A percentile compares a stretch with the other conserved stretches of the same genome.
phyloP scores from a whole-genome alignment of 1,140 invertebrate genomes.

The Trigoniulus corallinus region DNA sequence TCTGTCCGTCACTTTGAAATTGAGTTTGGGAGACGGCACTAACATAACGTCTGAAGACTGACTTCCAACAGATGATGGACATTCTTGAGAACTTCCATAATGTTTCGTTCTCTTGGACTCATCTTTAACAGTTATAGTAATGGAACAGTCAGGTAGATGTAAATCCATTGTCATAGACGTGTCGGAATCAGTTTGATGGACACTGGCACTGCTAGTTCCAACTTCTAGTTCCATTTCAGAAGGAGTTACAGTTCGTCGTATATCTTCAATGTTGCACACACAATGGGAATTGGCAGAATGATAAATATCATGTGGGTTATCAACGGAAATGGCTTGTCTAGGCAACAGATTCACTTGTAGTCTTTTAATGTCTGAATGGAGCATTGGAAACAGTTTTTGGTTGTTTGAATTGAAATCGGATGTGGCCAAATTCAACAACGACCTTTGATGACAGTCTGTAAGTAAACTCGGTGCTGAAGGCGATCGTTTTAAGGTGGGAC shows the following conservation, averaged over 20 bases:
- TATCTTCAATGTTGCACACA: neutral
- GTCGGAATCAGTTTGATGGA: conserved; percentile 39
- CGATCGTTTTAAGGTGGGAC: too few relatives aligned
- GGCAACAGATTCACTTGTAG: conserved; percentile 20
- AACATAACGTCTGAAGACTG: neutral
- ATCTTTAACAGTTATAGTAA: conserved; percentile 48
- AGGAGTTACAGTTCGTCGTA: neutral
- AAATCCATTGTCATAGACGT: conserved; percentile 53
- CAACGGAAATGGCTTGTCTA: conserved; percentile 48
- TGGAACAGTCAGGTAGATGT: conserved; percentile 43
- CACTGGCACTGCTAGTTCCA: conserved; percentile 10
- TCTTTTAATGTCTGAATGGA: neutral
- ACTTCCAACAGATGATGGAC: too few relatives aligned
- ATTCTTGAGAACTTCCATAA: too few relatives aligned
- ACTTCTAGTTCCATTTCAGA: neutral
- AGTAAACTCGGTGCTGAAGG: conserved; percentile 35
- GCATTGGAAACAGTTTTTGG: neutral
- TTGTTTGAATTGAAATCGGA: neutral
- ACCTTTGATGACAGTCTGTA: too few relatives aligned
- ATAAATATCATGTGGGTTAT: conserved; percentile 24
- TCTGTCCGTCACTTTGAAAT: too few relatives aligned
- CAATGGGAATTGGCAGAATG: conserved; percentile 1
- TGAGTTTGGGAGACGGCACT: neutral
- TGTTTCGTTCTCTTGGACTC: conserved; percentile 17
- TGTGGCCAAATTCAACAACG: neutral